These are phyloP conservation scores for Chydorus sphaericus DNA, from an alignment of 2,888 invertebrate species.

Conservation along the genomic window DNA sequence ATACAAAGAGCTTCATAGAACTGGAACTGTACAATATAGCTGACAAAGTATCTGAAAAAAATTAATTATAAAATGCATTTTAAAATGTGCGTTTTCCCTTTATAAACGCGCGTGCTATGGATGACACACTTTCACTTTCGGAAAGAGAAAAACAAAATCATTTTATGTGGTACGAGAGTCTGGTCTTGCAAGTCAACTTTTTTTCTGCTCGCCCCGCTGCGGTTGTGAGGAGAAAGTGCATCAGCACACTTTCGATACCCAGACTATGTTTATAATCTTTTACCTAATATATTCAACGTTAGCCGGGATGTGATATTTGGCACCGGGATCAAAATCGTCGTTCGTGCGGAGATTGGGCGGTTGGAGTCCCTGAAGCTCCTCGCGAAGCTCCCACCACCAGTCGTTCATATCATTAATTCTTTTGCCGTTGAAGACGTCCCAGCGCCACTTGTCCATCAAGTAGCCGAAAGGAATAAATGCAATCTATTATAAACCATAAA, in stretches of 20 bases:
- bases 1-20: conserved; percentile 34
- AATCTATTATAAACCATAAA: conserved; percentile 19
- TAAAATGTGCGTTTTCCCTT: too few species aligned
- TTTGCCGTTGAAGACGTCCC: conserved; percentile 24
- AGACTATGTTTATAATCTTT: background rate
- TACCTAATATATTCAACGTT: conserved; percentile 23
- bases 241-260: background rate
- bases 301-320: conserved; percentile 26
- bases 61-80: conserved; percentile 18
- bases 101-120: background rate
- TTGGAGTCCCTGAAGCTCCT: conserved; percentile 21
- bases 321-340: conserved; percentile 27
- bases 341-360: conserved; percentile 21
- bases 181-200: background rate
- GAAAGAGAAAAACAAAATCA: background rate
- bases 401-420: conserved; percentile 22
- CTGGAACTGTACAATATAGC: conserved; percentile 35
- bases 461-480: conserved; percentile 27
- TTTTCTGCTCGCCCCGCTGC: background rate
- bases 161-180: background rate
- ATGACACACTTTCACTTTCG: background rate
- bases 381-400: conserved; percentile 25
- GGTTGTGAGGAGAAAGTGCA: background rate
- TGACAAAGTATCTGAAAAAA: conserved; percentile 32
- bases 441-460: conserved; percentile 26